Percentiles rank a stretch among this genome's conserved stretches.
phyloP scores from a whole-genome alignment of 2,113 vertebrate species.

The Suncus etruscus region DNA sequence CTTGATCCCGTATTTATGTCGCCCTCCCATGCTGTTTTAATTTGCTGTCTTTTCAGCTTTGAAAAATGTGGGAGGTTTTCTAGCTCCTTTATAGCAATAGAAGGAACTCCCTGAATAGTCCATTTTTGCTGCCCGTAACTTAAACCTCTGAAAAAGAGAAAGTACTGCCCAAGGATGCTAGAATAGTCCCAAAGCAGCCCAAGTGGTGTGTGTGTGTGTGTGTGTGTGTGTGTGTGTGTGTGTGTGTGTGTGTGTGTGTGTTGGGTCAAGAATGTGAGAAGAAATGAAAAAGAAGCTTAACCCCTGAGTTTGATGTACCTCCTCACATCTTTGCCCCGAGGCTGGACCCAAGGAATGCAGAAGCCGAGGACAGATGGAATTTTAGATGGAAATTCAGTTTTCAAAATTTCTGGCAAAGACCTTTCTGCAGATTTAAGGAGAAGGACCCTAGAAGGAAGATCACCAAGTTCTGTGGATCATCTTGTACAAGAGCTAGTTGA shows the following conservation, averaged over 20 bases:
- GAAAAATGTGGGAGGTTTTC: neutral
- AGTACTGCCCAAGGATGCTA: neutral
- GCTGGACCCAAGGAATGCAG: neutral
- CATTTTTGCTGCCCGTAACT: neutral
- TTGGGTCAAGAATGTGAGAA: neutral
- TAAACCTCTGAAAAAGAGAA: neutral
- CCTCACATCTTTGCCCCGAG: neutral
- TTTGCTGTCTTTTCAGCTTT: neutral
- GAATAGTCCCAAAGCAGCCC: neutral
- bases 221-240: neutral
- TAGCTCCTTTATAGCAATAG: neutral
- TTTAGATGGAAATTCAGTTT: neutral
- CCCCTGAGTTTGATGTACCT: neutral
- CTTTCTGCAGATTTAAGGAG: neutral
- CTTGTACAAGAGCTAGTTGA: neutral
- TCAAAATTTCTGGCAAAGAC: neutral
- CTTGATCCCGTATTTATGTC: neutral
- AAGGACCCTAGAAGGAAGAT: neutral
- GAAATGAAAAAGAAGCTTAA: neutral
- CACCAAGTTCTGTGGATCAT: neutral
- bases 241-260: no score
- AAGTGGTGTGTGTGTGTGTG: neutral
- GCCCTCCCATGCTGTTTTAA: neutral
- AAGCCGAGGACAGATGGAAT: neutral
- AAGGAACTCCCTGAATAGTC: neutral